phyloP scores from a whole-genome alignment of 2,888 invertebrate species.

The Digitonthophagus gazella region DNA sequence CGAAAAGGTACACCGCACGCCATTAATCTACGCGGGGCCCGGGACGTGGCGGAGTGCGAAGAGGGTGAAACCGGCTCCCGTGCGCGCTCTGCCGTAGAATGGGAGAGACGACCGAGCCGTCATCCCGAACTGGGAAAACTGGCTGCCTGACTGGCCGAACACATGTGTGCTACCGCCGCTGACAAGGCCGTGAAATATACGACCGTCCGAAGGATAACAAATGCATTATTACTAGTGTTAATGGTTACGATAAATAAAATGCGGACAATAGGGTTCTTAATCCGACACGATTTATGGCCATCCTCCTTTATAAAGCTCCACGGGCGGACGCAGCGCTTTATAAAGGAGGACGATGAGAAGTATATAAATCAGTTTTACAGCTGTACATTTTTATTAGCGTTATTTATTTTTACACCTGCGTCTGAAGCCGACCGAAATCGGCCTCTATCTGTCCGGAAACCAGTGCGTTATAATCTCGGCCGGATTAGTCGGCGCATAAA shows the following conservation, averaged over 20 bases:
- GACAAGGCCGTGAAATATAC: slow-evolving; percentile 49
- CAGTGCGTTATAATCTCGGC: neutral
- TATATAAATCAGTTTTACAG: slow-evolving; percentile 38
- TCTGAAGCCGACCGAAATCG: slow-evolving; percentile 17
- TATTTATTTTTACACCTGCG: slow-evolving; percentile 36
- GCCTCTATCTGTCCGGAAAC: slow-evolving; percentile 17
- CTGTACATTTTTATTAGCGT: slow-evolving; percentile 36
- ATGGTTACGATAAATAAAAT: slow-evolving; percentile 53
- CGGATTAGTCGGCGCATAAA: neutral
- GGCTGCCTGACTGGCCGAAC: neutral
- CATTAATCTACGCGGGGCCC: slow-evolving; percentile 44
- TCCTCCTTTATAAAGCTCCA: slow-evolving; percentile 11
- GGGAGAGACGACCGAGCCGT: neutral
- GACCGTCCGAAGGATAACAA: slow-evolving; percentile 52
- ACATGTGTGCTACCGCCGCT: slow-evolving; percentile 46
- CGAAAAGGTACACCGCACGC: slow-evolving; percentile 49
- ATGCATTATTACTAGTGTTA: slow-evolving; percentile 55
- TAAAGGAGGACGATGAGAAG: slow-evolving; percentile 45
- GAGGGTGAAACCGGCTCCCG: neutral
- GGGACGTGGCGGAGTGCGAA: neutral
- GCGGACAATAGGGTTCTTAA: slow-evolving; percentile 52
- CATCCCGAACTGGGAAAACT: neutral
- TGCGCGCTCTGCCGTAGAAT: neutral
- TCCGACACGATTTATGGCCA: slow-evolving; percentile 50
- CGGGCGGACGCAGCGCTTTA: slow-evolving; percentile 32